phyloP scores from a whole-genome alignment of 2,888 invertebrate species.

The Coenonympha arcania region DNA sequence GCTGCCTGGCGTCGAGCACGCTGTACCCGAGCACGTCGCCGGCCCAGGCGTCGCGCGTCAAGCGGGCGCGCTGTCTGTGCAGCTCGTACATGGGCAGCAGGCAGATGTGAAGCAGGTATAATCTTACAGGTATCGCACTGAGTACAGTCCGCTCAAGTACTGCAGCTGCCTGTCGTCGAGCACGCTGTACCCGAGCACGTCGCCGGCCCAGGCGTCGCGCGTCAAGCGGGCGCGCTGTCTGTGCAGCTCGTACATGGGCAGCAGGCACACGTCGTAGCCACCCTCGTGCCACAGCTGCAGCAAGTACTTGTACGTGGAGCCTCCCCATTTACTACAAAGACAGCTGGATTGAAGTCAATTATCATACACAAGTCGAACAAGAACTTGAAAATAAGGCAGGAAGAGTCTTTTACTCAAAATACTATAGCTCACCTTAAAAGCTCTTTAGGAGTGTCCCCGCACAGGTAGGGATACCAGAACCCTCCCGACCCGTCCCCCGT shows the following conservation, averaged over 20 bases:
- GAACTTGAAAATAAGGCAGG: no score
- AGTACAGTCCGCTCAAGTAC: no score
- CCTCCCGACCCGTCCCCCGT: slow-evolving; percentile 87
- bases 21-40: slow-evolving; percentile 46
- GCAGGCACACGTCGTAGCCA: slow-evolving; percentile 42
- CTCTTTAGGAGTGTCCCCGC: slow-evolving; percentile 69
- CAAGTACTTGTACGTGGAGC: slow-evolving; percentile 74
- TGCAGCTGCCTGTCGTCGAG: no score
- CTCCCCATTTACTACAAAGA: slow-evolving; percentile 82
- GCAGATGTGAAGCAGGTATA: no score
- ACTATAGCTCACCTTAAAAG: slow-evolving; percentile 62
- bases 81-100: no score
- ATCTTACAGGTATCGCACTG: no score
- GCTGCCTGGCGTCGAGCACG: slow-evolving; percentile 36
- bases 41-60: slow-evolving; percentile 41
- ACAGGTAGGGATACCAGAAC: slow-evolving; percentile 80
- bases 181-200: no score
- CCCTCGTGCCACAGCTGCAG: slow-evolving; percentile 76
- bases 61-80: no score
- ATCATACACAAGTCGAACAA: no score
- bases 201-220: no score
- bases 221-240: slow-evolving; percentile 26
- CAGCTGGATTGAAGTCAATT: no score
- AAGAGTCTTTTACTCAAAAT: no score
- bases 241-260: slow-evolving; percentile 47